Evolutionary conservation across 1,140 invertebrate genomes (phyloP).

Genomic region (Cepaea nemoralis): DNA sequence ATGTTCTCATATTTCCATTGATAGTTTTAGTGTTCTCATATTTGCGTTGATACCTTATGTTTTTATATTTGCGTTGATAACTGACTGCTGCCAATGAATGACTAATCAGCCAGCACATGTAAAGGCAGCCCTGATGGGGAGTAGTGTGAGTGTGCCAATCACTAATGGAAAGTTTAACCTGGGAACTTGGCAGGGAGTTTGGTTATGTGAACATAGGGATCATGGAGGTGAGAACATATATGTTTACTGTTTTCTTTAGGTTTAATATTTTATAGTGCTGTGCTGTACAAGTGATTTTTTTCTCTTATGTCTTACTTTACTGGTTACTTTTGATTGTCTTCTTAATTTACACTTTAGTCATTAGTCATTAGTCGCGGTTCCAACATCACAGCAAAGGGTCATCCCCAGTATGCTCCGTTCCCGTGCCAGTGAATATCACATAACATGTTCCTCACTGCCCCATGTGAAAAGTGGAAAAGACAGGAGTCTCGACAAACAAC

Average conservation of each 20-base stretch:
- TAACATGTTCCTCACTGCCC: too few relatives aligned
- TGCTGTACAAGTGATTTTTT: background rate
- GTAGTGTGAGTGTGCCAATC: slow-evolving; percentile 94
- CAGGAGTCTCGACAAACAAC: too few relatives aligned
- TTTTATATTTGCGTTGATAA: background rate
- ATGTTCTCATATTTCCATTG: too few relatives aligned
- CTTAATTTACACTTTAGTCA: too few relatives aligned
- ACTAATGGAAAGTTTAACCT: slow-evolving; percentile 94
- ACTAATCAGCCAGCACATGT: slow-evolving; percentile 91
- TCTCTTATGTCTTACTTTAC: background rate
- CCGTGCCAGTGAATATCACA: too few relatives aligned
- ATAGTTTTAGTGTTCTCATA: too few relatives aligned
- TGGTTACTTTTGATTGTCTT: too few relatives aligned
- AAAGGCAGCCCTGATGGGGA: slow-evolving; percentile 95
- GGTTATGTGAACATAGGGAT: slow-evolving; percentile 97
- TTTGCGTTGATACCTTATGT: too few relatives aligned
- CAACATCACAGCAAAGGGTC: too few relatives aligned
- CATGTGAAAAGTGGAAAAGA: too few relatives aligned
- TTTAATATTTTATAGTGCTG: background rate
- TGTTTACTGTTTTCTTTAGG: background rate
- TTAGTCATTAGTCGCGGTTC: too few relatives aligned
- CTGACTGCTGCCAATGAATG: background rate
- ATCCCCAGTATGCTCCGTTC: too few relatives aligned
- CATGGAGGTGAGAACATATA: slow-evolving; percentile 78
- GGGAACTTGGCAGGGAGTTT: slow-evolving; percentile 97